Evolutionary conservation across 2,113 vertebrate species (phyloP), one percentile per base, ranked within the genome.

Genomic region (Myotis davidii): DNA sequence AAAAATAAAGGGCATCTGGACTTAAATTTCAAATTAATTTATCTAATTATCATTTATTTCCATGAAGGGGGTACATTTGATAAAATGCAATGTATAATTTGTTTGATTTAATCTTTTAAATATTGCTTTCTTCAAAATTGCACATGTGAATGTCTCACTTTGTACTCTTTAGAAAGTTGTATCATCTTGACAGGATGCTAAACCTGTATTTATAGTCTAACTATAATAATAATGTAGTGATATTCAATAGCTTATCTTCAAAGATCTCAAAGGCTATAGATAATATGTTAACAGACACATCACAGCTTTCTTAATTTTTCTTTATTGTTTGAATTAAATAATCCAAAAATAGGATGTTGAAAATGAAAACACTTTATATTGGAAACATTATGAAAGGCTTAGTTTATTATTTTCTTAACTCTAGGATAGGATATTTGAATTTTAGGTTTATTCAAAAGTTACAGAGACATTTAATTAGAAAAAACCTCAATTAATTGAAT

Each of bases 171-270:
- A 92, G 76, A 92, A 94, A 97, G 34, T 92, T 96, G 64, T 94
- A 64, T 95, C 85, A 83, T 97, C 82, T 90, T 97, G 95, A 97
- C 85, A 97, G 79, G 95, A 92, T 79, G 77, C 88, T 96, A 92
- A 97, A 88, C 96, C 94, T 94, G 48, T 96, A 91, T 96, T 97
- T 97, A 97, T 97, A 96, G 94, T 95, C 77, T 91, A 96, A 92
- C 85, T 97, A 54, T 94, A 97, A 96, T 97, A 97, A 97, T 94
- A 95, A 95, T 91, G 95, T 96, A 96, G 96, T 90, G 90, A 96
- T 85, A 96, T 90, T 95, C 74, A 96, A 73, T 56, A 94, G 73
- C 83, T 96, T 95, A 96, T 96, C 82, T 95, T 94, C 82, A 88
- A 72, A 91, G 88, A 90, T 29, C 85, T 96, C 94, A 97, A 88